phyloP scores from a whole-genome alignment of 2,888 invertebrate species.

The Orchesella flavescens region DNA sequence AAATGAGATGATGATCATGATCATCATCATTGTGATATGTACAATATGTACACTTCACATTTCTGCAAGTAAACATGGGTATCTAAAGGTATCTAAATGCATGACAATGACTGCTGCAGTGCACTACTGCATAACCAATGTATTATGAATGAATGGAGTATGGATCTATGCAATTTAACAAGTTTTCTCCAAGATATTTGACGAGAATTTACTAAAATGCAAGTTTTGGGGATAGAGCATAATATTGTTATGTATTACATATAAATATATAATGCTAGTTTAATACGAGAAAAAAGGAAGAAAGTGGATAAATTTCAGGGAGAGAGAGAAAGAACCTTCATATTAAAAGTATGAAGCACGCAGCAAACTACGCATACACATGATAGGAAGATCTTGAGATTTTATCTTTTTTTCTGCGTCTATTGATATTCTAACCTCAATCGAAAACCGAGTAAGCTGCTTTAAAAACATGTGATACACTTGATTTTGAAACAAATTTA shows the following conservation, averaged over 20 bases:
- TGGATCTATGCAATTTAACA: conserved; percentile 44
- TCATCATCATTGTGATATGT: conserved; percentile 14
- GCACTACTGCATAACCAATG: conserved; percentile 56
- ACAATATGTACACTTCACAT: background rate
- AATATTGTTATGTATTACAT: background rate
- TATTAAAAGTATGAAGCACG: background rate
- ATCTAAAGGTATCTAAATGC: conserved; percentile 35
- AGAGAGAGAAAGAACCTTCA: background rate
- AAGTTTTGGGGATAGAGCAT: conserved; percentile 10
- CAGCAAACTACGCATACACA: background rate
- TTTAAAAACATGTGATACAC: too few species aligned
- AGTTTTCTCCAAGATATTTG: conserved; percentile 37
- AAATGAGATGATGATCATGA: conserved; percentile 14
- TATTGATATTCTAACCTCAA: too few species aligned
- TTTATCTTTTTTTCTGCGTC: too few species aligned
- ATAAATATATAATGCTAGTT: conserved; percentile 47
- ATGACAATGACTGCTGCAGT: conserved; percentile 27
- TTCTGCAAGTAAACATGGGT: conserved; percentile 9
- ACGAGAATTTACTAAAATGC: conserved; percentile 44
- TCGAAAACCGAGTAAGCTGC: too few species aligned
- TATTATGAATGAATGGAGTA: conserved; percentile 48
- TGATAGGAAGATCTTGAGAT: too few species aligned
- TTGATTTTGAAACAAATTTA: too few species aligned
- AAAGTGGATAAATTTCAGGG: conserved; percentile 47
- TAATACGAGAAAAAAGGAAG: conserved; percentile 10